Conservation (phyloP, 35 echinoderm and acorn worm species). For the Nesometra sesokonis region DNA sequence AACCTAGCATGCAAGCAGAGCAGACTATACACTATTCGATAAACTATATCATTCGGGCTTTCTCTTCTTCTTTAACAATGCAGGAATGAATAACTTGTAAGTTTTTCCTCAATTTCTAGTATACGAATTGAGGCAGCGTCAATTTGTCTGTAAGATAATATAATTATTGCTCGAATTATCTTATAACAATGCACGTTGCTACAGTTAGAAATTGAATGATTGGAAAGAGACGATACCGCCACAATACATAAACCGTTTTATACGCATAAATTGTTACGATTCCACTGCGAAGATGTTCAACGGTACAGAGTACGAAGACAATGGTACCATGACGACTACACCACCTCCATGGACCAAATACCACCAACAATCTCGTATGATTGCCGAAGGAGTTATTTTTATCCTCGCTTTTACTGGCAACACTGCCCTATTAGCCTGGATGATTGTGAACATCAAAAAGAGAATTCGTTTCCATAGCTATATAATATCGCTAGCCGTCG, state of each 20-base stretch:
- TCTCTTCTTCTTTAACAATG: no score
- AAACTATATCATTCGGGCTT: background rate
- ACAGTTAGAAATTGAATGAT: background rate
- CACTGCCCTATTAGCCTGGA: constrained; percentile 44
- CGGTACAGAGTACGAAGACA: background rate
- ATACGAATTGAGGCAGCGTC: background rate
- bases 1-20: background rate
- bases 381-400: constrained; percentile 42
- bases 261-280: background rate
- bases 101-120: background rate
- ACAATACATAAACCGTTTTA: background rate
- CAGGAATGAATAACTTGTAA: background rate
- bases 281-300: background rate
- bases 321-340: background rate
- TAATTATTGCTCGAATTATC: background rate
- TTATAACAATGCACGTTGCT: background rate
- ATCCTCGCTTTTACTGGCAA: constrained; percentile 59
- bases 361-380: constrained; percentile 24
- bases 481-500: constrained; percentile 41
- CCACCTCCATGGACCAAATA: background rate
- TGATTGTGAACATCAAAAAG: constrained; percentile 47
- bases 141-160: background rate
- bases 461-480: constrained; percentile 61
- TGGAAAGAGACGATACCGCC: background rate
- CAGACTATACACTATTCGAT: background rate